Conservation (phyloP, 2,113 vertebrate species). For the Halcyon senegalensis region DNA sequence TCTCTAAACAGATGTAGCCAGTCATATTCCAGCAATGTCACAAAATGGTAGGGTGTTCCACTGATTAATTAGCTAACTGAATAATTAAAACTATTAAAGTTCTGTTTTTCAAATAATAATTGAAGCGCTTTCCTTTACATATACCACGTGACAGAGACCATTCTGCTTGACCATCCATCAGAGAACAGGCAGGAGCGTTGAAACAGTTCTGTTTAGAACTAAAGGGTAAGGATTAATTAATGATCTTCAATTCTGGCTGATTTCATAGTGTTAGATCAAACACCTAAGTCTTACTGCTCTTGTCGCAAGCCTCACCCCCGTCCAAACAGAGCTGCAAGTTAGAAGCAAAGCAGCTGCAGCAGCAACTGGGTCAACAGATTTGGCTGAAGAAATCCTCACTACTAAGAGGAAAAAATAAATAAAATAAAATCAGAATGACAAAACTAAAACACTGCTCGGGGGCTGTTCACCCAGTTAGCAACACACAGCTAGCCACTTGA, state of each 20-base stretch:
- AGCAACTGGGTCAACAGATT: conserved; percentile 3
- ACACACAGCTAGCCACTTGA: neutral
- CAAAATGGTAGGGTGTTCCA: neutral
- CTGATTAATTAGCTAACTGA: neutral
- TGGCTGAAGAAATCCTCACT: conserved; percentile 17
- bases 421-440: neutral
- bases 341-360: neutral
- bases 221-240: neutral
- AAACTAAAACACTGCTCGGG: neutral
- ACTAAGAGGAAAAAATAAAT: neutral
- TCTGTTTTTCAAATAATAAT: neutral
- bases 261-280: conserved; percentile 7
- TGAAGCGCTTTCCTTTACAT: neutral
- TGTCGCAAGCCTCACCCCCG: conserved; percentile 17
- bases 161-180: neutral
- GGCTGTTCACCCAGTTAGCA: neutral
- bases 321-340: neutral
- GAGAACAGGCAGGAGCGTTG: neutral
- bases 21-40: neutral
- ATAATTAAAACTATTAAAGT: neutral
- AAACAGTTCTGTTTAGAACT: neutral
- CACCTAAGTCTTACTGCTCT: neutral
- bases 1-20: neutral
- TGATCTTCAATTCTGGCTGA: neutral
- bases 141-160: neutral